Evolutionary conservation across 2,113 vertebrate genomes (phyloP), one percentile per base, ranked within the genome.

Genomic region (Fregetta grallaria): DNA sequence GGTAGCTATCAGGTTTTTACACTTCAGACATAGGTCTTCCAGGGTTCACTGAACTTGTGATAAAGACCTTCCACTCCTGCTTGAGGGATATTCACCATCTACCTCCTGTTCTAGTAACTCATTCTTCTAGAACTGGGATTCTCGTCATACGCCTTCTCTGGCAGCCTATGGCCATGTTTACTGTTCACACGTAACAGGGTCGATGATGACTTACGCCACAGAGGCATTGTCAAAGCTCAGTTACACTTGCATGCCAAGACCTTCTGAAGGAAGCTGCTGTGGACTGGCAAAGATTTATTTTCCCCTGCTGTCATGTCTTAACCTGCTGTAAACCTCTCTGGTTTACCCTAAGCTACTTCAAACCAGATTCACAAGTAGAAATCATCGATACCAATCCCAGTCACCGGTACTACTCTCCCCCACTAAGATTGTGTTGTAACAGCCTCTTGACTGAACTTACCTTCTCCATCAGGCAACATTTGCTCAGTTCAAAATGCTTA

Each of bases 131-230:
- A 47, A 36, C 10, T 3, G 3, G 38, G 21, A 25, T 6, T 59
- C 59, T 72, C 7, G 3, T 47, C 58, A n/a, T 2, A 6, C 2
- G 1, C 36, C 34, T 29, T 36, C 11, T 58, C 72, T 5, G 5
- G 56, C n/a, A 45, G 32, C 21, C 59, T 29, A 5, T 4, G 42
- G 30, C 68, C 30, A 3, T 0, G 5, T 36, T 40, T 22, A 34
- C 32, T 23, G 38, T 30, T 17, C 44, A 25, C 26, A 36, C 0
- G 0, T 9, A 36, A 23, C 23, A 65, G 61, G 19, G 32, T 3
- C 2, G 0, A 6, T 3, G 15, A 32, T 25, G 13, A 27, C 34
- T 32, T 25, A 40, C 1, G 3, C 40, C 63, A 30, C 17, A 1
- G 40, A 73, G 55, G 30, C 52, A 29, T 0, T 32, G 36, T 7